phyloP scores from a whole-genome alignment of 2,888 invertebrate genomes.

The Xestia sexstrigata region DNA sequence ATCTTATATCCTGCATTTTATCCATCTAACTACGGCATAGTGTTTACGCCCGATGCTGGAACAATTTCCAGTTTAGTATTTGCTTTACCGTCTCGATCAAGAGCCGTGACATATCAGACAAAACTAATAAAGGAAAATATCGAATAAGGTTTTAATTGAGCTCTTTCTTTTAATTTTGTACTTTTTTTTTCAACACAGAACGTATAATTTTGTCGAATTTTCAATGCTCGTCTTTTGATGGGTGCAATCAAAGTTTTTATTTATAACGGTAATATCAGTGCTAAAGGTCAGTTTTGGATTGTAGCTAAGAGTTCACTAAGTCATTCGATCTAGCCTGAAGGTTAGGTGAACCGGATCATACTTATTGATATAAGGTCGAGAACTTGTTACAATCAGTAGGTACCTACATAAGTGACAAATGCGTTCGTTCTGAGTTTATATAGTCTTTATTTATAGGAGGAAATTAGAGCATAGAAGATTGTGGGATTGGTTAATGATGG shows the following conservation, averaged over 20 bases:
- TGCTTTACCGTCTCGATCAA: background rate
- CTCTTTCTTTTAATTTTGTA: background rate
- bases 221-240: background rate
- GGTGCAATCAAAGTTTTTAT: background rate
- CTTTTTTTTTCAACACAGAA: background rate
- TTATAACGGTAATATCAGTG: constrained; percentile 1
- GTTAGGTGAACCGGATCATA: constrained; percentile 61
- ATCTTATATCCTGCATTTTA: too few relatives aligned
- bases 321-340: constrained; percentile 48
- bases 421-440: background rate
- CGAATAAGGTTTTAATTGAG: background rate
- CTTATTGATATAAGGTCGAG: constrained; percentile 55
- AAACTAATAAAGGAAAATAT: background rate
- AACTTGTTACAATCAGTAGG: constrained; percentile 40
- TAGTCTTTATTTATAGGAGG: background rate
- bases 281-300: constrained; percentile 39
- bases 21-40: too few relatives aligned
- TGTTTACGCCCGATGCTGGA: too few relatives aligned
- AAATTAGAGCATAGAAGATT: background rate
- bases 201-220: background rate
- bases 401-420: constrained; percentile 24
- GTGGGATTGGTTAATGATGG: background rate
- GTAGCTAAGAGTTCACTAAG: constrained; percentile 26
- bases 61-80: too few relatives aligned
- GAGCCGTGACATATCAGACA: background rate